phyloP scores from a whole-genome alignment of 2,113 vertebrate species.

The Platycercus adscitus region DNA sequence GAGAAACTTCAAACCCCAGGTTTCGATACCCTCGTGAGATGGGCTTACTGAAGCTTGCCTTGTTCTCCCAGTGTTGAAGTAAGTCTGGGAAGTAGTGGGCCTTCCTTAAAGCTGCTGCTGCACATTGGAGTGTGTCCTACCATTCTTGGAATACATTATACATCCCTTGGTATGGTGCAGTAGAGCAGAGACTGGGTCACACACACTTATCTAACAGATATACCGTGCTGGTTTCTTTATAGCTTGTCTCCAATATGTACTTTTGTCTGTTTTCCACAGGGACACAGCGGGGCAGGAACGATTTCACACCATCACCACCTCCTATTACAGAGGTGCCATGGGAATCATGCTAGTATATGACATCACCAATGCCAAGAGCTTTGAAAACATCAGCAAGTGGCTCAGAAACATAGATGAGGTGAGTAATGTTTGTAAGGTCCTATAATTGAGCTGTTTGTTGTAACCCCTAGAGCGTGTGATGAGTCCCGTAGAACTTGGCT shows the following conservation, averaged over 20 bases:
- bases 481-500: not conserved
- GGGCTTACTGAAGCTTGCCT: not conserved
- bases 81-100: not conserved
- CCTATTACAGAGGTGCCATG: slow-evolving; percentile 99
- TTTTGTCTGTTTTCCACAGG: slow-evolving; percentile 74
- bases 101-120: not conserved
- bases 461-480: rapidly evolving
- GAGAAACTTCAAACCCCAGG: not conserved
- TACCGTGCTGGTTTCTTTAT: not conserved
- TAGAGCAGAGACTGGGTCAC: rapidly evolving
- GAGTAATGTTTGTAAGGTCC: not conserved
- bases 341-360: slow-evolving; percentile 99
- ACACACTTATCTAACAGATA: rapidly evolving
- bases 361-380: slow-evolving; percentile 99
- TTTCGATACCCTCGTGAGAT: not conserved
- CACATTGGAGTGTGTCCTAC: rapidly evolving
- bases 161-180: rapidly evolving
- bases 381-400: slow-evolving; percentile 99
- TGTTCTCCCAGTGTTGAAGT: not conserved
- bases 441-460: rapidly evolving
- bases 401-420: slow-evolving; percentile 99
- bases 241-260: not conserved
- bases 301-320: slow-evolving; percentile 99
- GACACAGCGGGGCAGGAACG: slow-evolving; percentile 98
- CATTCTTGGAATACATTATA: rapidly evolving